Evolutionary conservation across 2,113 vertebrate genomes (phyloP).

Genomic region (Scartelaos histophorus): DNA sequence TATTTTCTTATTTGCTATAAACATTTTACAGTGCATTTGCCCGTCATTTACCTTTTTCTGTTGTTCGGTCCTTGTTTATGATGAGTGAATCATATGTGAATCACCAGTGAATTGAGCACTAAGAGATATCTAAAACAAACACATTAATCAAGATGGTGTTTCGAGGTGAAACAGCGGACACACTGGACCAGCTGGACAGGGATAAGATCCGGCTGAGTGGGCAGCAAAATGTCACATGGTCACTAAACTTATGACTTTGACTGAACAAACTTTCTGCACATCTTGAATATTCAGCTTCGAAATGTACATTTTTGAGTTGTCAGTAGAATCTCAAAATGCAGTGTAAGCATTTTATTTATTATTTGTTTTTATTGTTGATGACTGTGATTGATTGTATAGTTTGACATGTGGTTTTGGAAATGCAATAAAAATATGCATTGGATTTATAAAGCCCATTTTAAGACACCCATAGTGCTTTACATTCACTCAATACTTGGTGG

Average conservation of each 20-base stretch:
- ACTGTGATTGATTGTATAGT: background rate
- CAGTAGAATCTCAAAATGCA: too few relatives aligned
- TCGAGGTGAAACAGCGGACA: constrained; percentile 18
- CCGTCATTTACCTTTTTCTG: background rate
- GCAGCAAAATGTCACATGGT: background rate
- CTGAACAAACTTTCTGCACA: background rate
- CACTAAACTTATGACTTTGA: background rate
- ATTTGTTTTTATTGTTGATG: background rate
- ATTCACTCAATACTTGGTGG: too few relatives aligned
- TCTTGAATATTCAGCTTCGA: background rate
- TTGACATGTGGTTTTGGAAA: background rate
- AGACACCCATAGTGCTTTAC: too few relatives aligned
- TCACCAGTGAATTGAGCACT: constrained; percentile 17
- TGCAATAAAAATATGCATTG: background rate
- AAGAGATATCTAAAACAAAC: constrained; percentile 58
- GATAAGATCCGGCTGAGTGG: background rate
- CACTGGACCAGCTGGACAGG: constrained; percentile 9
- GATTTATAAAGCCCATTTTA: too few relatives aligned
- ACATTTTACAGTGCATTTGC: background rate
- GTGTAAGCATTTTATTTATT: too few relatives aligned
- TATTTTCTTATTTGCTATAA: background rate
- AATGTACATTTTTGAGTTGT: too few relatives aligned
- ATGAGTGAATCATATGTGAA: too few relatives aligned
- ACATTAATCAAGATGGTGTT: constrained; percentile 50
- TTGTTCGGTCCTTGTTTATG: background rate